These are phyloP conservation scores for Ricordea florida DNA, from an alignment of 92 coral and sea anemone species.

Conservation along the genomic window DNA sequence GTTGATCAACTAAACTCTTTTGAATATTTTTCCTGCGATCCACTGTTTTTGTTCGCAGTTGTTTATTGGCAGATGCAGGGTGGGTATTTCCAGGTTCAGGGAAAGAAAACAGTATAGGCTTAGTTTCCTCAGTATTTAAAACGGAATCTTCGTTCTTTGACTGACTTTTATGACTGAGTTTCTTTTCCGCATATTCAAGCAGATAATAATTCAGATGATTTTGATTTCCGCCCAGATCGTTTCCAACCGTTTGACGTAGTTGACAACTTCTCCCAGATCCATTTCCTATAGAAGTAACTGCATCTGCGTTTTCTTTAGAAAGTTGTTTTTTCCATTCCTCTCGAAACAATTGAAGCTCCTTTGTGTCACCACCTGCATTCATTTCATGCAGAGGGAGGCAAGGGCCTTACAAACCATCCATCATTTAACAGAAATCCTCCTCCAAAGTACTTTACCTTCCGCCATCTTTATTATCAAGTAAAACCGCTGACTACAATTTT, in stretches of 20 bases:
- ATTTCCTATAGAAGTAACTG: background rate
- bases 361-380: slow-evolving; percentile 8
- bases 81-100: slow-evolving; percentile 44
- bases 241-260: too few species aligned
- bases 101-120: slow-evolving; percentile 34
- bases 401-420: background rate
- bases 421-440: too few species aligned
- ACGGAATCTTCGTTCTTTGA: background rate
- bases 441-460: too few species aligned
- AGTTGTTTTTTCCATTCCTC: slow-evolving; percentile 78
- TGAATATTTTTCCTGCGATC: background rate
- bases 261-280: background rate
- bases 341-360: slow-evolving; percentile 70
- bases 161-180: too few species aligned
- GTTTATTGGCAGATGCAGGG: too few species aligned
- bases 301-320: background rate
- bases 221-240: too few species aligned
- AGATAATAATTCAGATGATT: too few species aligned
- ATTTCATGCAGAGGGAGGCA: background rate
- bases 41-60: background rate
- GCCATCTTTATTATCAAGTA: slow-evolving; percentile 36
- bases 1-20: slow-evolving; percentile 69
- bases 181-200: too few species aligned
- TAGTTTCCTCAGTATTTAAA: background rate
- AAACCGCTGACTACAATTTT: slow-evolving; percentile 61